Percentiles rank a stretch among this genome's conserved stretches.
These are phyloP conservation scores for Sebastes alutus DNA, from an alignment of 2,797 vertebrate species.

Conservation along the genomic window DNA sequence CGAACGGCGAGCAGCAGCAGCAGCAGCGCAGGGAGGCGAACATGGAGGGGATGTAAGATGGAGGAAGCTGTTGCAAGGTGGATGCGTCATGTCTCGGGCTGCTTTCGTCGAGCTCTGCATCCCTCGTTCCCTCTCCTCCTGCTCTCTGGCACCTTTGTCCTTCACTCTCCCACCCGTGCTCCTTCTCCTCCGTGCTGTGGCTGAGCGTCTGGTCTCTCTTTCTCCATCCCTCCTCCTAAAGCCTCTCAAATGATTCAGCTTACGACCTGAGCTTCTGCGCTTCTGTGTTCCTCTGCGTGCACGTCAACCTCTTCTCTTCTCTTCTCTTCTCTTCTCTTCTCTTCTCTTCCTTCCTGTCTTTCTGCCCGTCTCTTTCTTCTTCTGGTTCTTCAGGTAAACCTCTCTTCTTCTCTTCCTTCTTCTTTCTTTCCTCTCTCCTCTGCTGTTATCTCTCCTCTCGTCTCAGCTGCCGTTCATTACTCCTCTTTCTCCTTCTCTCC, in stretches of 20 bases:
- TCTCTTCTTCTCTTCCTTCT: slow-evolving; percentile 17
- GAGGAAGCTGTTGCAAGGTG: slow-evolving; percentile 73
- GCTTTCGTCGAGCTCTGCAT: slow-evolving; percentile 32
- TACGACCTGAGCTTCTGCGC: slow-evolving; percentile 27
- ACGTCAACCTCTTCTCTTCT: not conserved
- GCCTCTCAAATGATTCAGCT: slow-evolving; percentile 10
- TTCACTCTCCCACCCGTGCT: slow-evolving; percentile 44
- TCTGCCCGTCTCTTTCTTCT: not conserved
- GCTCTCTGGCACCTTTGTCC: slow-evolving; percentile 35
- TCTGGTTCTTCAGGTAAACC: slow-evolving; percentile 43
- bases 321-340: not conserved
- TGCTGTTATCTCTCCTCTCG: slow-evolving; percentile 45
- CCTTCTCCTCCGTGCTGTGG: slow-evolving; percentile 23
- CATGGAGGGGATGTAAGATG: slow-evolving; percentile 77
- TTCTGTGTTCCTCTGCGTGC: not conserved
- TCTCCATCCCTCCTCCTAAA: slow-evolving; percentile 57
- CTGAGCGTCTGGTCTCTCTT: slow-evolving; percentile 30
- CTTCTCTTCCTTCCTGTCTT: not conserved
- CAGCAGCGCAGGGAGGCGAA: slow-evolving; percentile 27
- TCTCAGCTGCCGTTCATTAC: slow-evolving; percentile 62
- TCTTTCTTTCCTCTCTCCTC: slow-evolving; percentile 32
- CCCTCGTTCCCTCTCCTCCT: slow-evolving; percentile 14
- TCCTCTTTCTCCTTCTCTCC: slow-evolving; percentile 60
- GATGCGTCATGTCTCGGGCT: slow-evolving; percentile 63
- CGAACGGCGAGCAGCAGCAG: slow-evolving; percentile 23